phyloP scores from a whole-genome alignment of 2,797 vertebrate species.

The Coccyzus lansbergi region DNA sequence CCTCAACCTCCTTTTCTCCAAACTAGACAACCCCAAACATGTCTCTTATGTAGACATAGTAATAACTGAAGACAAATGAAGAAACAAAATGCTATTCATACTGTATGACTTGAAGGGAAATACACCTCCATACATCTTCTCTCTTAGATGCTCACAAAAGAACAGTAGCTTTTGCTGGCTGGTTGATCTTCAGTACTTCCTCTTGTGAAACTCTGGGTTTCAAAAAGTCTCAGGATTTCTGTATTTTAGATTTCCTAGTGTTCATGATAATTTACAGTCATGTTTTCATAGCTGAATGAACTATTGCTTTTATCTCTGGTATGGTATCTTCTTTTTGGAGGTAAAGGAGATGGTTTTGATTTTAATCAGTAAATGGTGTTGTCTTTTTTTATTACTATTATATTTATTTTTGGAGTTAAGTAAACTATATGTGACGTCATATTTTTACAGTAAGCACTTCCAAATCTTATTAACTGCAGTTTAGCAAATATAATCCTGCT shows the following conservation, averaged over 20 bases:
- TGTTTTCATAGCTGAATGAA: not conserved
- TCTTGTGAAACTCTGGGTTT: not conserved
- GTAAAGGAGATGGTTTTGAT: not conserved
- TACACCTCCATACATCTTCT: too few relatives aligned
- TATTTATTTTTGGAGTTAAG: not conserved
- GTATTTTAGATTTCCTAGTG: not conserved
- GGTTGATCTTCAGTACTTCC: not conserved
- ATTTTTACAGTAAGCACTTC: conserved; percentile 27
- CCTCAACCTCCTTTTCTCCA: not conserved
- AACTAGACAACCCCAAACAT: not conserved
- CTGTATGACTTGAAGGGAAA: not conserved
- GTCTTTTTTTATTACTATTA: not conserved
- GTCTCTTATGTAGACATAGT: not conserved
- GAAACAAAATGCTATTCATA: not conserved
- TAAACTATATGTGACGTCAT: not conserved
- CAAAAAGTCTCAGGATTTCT: not conserved
- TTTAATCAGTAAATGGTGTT: not conserved
- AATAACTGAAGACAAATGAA: not conserved
- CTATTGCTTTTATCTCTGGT: not conserved
- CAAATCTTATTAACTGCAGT: conserved; percentile 27
- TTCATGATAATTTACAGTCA: not conserved
- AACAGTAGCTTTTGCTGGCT: not conserved
- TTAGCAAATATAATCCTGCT: not conserved
- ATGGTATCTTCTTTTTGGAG: not conserved
- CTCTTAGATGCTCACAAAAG: not conserved